Base-by-base conservation (phyloP, 2,797 vertebrate species). In the Fringilla coelebs region DNA sequence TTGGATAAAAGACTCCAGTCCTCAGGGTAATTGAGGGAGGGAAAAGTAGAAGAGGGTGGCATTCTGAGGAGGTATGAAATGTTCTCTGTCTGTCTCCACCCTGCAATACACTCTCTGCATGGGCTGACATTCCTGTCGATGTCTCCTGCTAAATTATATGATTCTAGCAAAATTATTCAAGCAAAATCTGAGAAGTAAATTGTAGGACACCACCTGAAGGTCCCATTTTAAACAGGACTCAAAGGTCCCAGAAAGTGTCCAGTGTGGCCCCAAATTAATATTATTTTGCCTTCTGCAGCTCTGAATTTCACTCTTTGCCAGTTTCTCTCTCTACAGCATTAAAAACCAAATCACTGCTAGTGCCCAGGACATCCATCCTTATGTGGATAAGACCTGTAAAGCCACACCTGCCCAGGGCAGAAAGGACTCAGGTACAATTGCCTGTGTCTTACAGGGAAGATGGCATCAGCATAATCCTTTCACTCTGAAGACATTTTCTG, bases 1-100 rank as follows among this genome's bases (percentile, higher is more conserved):
- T 93, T 92, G 85, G 46, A 90, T 91, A 87, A 94, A 95, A 95
- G 85, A 91, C 48, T 93, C 36, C 34, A 83, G 62, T 87, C 29
- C 48, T 96, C 87, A 52, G 9, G 79, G 62, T 72, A 92, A 96
- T 96, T 92, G 95, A 82, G 45, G 68, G 68, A 90, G 49, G 79
- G 49, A 34, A 18, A 32, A 95, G 85, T 25, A 93, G 82, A 89
- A 79, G 90, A 89, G 28, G 46, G 29, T 54, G 65, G 21, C 8
- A 68, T 7, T 93, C 68, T 54, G 46, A 90, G 86, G 34, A 28
- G 66, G 80, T 77, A 19, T 54, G 79, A 75, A 75, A 60, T 55
- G 14, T 38, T 81, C 4, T 55, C 76, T 92, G 20, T 43, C 65
- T 63, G 41, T 46, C 76, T 95, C 52, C 46, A 51, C 11, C 67